These are phyloP conservation scores for Gymnarchus niloticus DNA, from an alignment of 2,113 vertebrate genomes.

Conservation along the genomic window DNA sequence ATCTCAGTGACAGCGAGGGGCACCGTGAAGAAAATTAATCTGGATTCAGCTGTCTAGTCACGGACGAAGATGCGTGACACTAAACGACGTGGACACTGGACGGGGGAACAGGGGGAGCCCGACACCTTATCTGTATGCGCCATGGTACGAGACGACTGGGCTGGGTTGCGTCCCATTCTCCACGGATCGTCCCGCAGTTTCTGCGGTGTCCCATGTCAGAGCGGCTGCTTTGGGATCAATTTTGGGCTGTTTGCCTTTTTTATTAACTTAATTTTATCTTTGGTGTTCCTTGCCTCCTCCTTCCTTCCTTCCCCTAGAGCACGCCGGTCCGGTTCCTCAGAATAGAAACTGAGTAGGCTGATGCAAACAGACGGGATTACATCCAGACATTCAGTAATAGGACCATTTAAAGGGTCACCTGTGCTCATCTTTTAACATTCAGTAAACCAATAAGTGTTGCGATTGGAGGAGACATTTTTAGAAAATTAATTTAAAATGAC, in stretches of 20 bases:
- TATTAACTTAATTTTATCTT: not conserved
- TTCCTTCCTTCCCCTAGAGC: not conserved
- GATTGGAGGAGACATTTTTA: not conserved
- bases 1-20: not conserved
- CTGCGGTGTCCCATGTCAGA: not conserved
- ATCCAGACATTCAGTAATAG: not conserved
- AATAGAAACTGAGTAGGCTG: slow-evolving; percentile 7
- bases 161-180: not conserved
- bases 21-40: not conserved
- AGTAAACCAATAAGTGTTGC: not conserved
- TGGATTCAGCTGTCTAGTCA: too few relatives aligned
- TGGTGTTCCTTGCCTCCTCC: not conserved
- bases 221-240: not conserved
- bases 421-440: not conserved
- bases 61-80: not conserved
- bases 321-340: not conserved
- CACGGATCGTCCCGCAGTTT: not conserved
- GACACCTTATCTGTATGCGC: not conserved
- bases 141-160: not conserved
- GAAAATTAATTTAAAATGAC: too few relatives aligned
- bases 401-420: not conserved
- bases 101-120: not conserved
- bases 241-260: not conserved
- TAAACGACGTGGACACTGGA: not conserved
- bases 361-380: not conserved